phyloP scores from a whole-genome alignment of 2,113 vertebrate species.

The Felis chaus region DNA sequence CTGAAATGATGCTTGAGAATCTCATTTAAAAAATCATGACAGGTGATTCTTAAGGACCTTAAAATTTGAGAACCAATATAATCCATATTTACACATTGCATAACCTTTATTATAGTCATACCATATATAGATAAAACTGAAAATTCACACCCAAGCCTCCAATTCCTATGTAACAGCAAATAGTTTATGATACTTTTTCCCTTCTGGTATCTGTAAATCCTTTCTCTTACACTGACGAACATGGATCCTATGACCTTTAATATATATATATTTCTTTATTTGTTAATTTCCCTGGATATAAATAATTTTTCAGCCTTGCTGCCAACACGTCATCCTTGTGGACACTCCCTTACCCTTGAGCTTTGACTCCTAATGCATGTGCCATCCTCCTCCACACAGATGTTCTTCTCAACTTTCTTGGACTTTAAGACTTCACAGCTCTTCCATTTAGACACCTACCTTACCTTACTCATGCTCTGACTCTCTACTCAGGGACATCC shows the following conservation, averaged over 20 bases:
- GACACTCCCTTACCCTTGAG: not conserved
- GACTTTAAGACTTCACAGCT: not conserved
- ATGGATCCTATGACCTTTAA: not conserved
- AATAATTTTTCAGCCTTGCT: not conserved
- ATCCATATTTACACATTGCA: not conserved
- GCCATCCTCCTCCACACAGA: not conserved
- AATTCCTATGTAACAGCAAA: not conserved
- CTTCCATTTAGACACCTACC: not conserved
- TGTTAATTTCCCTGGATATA: not conserved
- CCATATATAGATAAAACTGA: not conserved
- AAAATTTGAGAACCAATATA: not conserved
- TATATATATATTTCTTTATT: not conserved
- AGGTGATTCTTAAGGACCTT: not conserved
- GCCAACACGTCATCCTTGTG: not conserved
- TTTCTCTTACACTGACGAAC: not conserved
- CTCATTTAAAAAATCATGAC: not conserved
- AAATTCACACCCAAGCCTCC: not conserved
- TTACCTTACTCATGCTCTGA: not conserved
- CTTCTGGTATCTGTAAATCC: not conserved
- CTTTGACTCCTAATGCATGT: not conserved
- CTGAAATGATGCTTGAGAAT: not conserved
- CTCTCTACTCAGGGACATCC: not conserved
- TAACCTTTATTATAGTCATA: not conserved
- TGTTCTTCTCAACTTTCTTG: not conserved
- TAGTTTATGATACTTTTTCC: not conserved